Evolutionary conservation across 2,888 invertebrate species (phyloP).

Genomic region (Cheiracanthium punctorium): DNA sequence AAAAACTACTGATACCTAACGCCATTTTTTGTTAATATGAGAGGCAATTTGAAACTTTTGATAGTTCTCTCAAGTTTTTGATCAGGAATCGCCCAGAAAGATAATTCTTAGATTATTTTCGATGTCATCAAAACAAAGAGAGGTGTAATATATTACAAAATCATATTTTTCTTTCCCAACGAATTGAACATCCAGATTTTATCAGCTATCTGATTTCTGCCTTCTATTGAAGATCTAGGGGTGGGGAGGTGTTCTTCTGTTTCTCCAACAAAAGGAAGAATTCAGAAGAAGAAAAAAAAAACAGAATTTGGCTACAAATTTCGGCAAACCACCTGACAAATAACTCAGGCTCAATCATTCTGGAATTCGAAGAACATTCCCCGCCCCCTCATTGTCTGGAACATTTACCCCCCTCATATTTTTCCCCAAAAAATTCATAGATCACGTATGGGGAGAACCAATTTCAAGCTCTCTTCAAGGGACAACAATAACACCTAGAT

Average conservation of each 20-base stretch:
- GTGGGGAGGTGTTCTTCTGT: neutral
- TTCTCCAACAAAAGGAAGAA: neutral
- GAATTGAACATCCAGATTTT: neutral
- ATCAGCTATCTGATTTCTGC: neutral
- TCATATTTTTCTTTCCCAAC: no score
- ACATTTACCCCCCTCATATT: neutral
- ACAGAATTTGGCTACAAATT: conserved; percentile 32
- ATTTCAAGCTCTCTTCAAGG: conserved; percentile 28
- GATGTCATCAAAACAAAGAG: no score
- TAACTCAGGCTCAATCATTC: conserved; percentile 63
- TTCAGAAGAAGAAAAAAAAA: neutral
- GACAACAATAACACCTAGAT: conserved; percentile 65
- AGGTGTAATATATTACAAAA: no score
- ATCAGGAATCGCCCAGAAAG: no score
- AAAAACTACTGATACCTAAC: no score
- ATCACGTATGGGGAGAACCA: conserved; percentile 39
- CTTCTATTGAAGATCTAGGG: neutral
- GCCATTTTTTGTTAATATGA: no score
- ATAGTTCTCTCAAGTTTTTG: no score
- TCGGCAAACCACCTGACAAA: conserved; percentile 56
- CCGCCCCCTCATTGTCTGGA: neutral
- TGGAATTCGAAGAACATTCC: neutral
- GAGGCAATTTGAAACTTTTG: no score
- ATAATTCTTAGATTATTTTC: no score
- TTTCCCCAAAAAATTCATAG: conserved; percentile 38